Base-by-base conservation (phyloP, 2,888 invertebrate species). In the Blera fallax region DNA sequence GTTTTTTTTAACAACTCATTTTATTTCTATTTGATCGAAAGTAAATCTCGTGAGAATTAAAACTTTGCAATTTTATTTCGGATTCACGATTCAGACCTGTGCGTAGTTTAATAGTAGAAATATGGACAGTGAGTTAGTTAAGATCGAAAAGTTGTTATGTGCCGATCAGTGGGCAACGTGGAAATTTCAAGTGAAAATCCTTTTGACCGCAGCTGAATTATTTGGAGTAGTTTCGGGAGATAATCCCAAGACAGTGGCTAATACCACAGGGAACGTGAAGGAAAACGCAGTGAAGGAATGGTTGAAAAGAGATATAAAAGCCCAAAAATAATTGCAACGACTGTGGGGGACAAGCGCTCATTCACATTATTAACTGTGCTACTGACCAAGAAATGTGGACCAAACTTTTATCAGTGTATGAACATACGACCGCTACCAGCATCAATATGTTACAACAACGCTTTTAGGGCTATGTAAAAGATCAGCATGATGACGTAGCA, bases 371-470 rank as follows among this genome's bases (percentile, higher is more conserved):
- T 18, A 73, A 80, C 43, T 87, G 82, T 56, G 27, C 27, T 40
- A 70, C 77, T 29, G 87, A 11, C 40, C n/a, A n/a, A n/a, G n/a
- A n/a, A n/a, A n/a, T n/a, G n/a, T n/a, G n/a, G n/a, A n/a, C n/a
- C n/a, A n/a, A 87, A 79, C 29, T 58, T 87, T 8, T 21, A 67
- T 10, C 62, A n/a, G n/a, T n/a, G n/a, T n/a, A n/a, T n/a, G n/a
- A n/a, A n/a, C n/a, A n/a, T n/a, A n/a, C n/a, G n/a, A n/a, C 37
- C 8, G 29, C 90, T 21, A 89, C 88, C 2, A 89, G 83, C 45
- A 77, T 90, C 2, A 89, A 90, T 85, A 87, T 90, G 14, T 24
- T 90, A 0, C 90, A 90, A 45, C 89, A 90, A 52, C 65, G 88
- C 6, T 88, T 87, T 74, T 50, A 77, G 24, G 34, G 67, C 14